Evolutionary conservation across 2,113 vertebrate species (phyloP), one percentile per base, ranked within the genome.

Genomic region (Pyrgilauda ruficollis): DNA sequence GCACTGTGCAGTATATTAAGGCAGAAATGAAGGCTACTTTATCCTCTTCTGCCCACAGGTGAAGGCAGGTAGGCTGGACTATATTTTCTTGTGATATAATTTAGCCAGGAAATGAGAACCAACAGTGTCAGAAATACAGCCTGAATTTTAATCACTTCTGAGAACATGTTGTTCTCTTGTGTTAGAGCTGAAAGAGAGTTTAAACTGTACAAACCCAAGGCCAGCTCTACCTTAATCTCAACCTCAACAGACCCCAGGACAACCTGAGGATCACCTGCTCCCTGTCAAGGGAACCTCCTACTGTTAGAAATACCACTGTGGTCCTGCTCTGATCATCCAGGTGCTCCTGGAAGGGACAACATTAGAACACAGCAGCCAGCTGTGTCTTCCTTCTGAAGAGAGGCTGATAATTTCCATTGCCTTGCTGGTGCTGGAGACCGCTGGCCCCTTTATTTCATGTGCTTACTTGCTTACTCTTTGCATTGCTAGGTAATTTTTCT

Each of bases 21-120:
- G 80, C 13, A 86, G 91, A 93, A 95, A 84, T 69, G 73, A 96
- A 95, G 64, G 80, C 74, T 89, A 58, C 87, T 95, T 96, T 72
- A 94, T 96, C 68, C 84, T 94, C 39, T 72, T 68, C 39, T 94
- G 93, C 46, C 91, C 90, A 95, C 58, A 84, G 95, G 74, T 94
- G 91, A 81, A 61, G 19, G 6, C 76, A 80, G 70, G 89, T 96
- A 96, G 39, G 58, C 56, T 80, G 91, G 84, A 35, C 28, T 43
- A 11, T 84, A 95, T 88, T 84, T 96, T 87, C 49, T 86, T 87
- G 37, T 84, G 63, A 66, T 79, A 59, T 84, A 84, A 95, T 84
- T 94, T 92, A 95, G n/a, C 47, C 43, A 58, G 41, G 30, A 89
- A 89, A 77, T 69, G 58, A 93, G 76, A 94, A 90, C 31, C 20